Evolutionary conservation across 2,888 invertebrate genomes (phyloP).

Genomic region (Heliconius ethilla): DNA sequence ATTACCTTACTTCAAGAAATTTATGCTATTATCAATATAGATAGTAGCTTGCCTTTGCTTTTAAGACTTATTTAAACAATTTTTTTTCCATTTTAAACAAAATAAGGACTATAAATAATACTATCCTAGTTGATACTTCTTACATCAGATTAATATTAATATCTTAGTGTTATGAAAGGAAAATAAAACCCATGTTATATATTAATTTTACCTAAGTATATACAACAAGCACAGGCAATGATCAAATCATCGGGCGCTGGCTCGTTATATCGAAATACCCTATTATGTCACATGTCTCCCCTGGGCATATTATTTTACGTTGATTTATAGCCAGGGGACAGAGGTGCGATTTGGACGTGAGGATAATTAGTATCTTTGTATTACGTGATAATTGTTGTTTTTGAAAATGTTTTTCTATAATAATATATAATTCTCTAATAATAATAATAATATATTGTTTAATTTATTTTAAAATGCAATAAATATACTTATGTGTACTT

Average conservation of each 20-base stretch:
- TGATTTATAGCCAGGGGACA: conserved; percentile 66
- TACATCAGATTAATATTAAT: neutral
- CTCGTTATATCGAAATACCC: conserved; percentile 61
- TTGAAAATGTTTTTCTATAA: neutral
- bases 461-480: neutral
- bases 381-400: conserved; percentile 32
- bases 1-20: neutral
- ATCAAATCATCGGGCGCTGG: conserved; percentile 47
- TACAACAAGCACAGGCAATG: conserved; percentile 14
- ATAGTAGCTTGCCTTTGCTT: too few species aligned
- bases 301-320: conserved; percentile 69
- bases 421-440: neutral
- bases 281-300: conserved; percentile 67
- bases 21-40: too few species aligned
- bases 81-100: neutral
- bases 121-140: neutral
- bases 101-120: neutral
- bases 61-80: too few species aligned
- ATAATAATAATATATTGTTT: neutral
- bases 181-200: neutral
- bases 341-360: conserved; percentile 56
- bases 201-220: neutral
- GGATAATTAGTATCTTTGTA: conserved; percentile 56
- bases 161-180: neutral
- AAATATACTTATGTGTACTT: neutral